Evolutionary conservation across 2,113 vertebrate species (phyloP).

Genomic region (Orientallactaga bullata): DNA sequence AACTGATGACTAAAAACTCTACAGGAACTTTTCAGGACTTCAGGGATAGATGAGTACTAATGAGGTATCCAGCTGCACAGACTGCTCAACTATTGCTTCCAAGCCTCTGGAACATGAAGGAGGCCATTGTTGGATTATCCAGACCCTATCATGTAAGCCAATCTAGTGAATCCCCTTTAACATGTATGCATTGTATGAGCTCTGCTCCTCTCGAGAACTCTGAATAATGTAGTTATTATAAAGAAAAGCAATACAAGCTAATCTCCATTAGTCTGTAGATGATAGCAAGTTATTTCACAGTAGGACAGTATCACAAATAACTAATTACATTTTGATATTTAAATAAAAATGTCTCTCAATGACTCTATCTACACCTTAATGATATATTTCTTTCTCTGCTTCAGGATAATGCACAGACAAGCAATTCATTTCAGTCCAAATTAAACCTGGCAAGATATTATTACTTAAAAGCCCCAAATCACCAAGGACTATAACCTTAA

Average conservation of each 20-base stretch:
- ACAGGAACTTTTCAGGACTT: not conserved
- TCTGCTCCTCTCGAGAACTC: not conserved
- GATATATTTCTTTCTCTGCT: conserved; percentile 39
- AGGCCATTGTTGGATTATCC: not conserved
- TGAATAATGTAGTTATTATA: conserved; percentile 4
- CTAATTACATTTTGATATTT: conserved; percentile 69
- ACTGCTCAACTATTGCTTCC: not conserved
- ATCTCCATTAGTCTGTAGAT: not conserved
- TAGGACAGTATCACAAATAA: conserved; percentile 41
- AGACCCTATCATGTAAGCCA: not conserved
- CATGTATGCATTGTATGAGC: not conserved
- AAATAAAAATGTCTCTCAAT: conserved; percentile 59
- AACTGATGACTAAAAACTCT: not conserved
- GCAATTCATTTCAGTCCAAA: conserved; percentile 52
- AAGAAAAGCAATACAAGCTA: conserved; percentile 45
- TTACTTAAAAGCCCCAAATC: conserved; percentile 38
- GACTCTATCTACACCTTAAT: conserved; percentile 38
- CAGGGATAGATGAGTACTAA: not conserved
- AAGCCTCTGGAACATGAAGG: not conserved
- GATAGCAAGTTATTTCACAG: conserved; percentile 55
- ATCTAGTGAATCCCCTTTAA: not conserved
- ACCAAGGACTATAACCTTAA: conserved; percentile 48
- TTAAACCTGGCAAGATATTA: conserved; percentile 45
- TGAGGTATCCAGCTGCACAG: not conserved
- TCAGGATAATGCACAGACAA: conserved; percentile 41